These are phyloP conservation scores for Cheilosia urbana DNA, from an alignment of 2,888 invertebrate species.

Conservation along the genomic window DNA sequence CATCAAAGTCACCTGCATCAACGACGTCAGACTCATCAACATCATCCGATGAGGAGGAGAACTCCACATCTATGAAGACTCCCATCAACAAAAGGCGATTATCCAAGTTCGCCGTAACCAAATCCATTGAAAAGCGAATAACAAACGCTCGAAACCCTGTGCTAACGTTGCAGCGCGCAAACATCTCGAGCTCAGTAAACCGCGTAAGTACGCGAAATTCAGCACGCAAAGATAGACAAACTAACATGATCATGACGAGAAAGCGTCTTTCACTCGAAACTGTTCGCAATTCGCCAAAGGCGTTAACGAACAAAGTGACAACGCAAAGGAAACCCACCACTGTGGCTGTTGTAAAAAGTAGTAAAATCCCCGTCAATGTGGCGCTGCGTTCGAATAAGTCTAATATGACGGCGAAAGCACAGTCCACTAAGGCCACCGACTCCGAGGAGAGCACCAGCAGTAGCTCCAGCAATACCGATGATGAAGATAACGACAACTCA, in stretches of 20 bases:
- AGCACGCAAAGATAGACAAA: constrained; percentile 77
- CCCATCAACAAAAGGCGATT: not conserved
- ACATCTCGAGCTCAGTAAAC: not conserved
- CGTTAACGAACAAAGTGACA: not conserved
- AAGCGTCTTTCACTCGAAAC: constrained; percentile 79
- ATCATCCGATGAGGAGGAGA: constrained; percentile 31
- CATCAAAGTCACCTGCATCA: constrained; percentile 35
- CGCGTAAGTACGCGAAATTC: constrained; percentile 78
- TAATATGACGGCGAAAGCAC: constrained; percentile 9
- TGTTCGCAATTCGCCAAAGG: constrained; percentile 65
- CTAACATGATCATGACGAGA: constrained; percentile 78
- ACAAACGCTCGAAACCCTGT: constrained; percentile 31
- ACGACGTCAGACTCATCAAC: constrained; percentile 14
- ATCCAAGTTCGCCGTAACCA: not conserved
- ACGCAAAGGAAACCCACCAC: constrained; percentile 30
- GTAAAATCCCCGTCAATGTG: constrained; percentile 51
- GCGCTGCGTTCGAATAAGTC: constrained; percentile 45
- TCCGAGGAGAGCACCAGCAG: not conserved
- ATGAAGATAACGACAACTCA: not conserved
- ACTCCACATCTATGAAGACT: constrained; percentile 1
- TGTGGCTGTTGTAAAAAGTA: constrained; percentile 43
- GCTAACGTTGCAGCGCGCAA: constrained; percentile 26
- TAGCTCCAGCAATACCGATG: not conserved
- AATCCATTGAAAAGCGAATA: constrained; percentile 16
- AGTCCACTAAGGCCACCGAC: not conserved